Evolutionary conservation across 2,888 invertebrate species (phyloP).

Genomic region (Microplitis manilae): DNA sequence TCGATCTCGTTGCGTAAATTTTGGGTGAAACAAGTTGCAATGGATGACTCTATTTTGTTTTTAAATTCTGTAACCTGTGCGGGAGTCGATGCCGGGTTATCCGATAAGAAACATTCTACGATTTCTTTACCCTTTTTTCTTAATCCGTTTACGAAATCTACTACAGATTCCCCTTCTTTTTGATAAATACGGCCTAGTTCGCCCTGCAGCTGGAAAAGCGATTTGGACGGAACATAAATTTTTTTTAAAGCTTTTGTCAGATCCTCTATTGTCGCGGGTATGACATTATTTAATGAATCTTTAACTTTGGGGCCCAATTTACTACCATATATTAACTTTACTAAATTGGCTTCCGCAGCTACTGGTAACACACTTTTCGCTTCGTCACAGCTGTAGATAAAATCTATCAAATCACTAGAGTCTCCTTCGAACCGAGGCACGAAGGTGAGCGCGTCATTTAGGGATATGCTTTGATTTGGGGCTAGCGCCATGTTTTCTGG

Average conservation of each 20-base stretch:
- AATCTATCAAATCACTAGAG: neutral
- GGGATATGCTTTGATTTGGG: neutral
- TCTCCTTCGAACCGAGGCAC: neutral
- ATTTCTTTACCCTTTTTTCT: constrained; percentile 21
- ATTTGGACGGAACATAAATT: neutral
- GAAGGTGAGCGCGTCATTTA: neutral
- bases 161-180: constrained; percentile 13
- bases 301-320: neutral
- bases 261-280: neutral
- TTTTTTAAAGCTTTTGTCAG: constrained; percentile 7
- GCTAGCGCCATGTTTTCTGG: neutral
- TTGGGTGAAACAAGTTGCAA: neutral
- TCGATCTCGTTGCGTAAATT: constrained; percentile 23
- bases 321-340: neutral
- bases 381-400: neutral
- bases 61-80: neutral
- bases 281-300: neutral
- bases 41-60: neutral
- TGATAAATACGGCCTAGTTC: constrained; percentile 23
- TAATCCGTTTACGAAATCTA: constrained; percentile 1
- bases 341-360: constrained; percentile 92
- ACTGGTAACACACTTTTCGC: constrained; percentile 90
- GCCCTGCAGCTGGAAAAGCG: constrained; percentile 6
- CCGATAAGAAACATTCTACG: neutral
- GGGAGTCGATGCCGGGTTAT: neutral